These are phyloP conservation scores for Cardinalis cardinalis DNA, from an alignment of 2,113 vertebrate species.

Conservation along the genomic window DNA sequence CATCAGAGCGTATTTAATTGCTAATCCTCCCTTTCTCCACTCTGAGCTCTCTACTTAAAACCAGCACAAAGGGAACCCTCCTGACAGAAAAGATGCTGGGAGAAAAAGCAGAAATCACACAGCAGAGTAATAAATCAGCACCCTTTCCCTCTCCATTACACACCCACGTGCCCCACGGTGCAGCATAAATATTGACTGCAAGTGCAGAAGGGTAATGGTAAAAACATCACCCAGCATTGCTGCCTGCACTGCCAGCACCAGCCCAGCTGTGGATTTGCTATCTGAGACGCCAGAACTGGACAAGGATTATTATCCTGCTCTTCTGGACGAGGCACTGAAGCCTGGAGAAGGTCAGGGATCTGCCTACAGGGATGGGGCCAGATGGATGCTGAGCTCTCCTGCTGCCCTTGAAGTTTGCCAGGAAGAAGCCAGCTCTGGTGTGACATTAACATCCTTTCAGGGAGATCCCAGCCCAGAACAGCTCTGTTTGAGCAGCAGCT, in stretches of 20 bases:
- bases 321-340: neutral
- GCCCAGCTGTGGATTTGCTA: neutral
- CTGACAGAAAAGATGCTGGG: slow-evolving; percentile 28
- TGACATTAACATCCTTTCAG: neutral
- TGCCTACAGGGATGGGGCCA: neutral
- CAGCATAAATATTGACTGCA: neutral
- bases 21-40: slow-evolving; percentile 53
- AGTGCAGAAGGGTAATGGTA: neutral
- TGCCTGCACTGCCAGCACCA: neutral
- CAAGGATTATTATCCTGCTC: neutral
- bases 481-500: neutral
- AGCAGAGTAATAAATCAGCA: neutral
- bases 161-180: neutral
- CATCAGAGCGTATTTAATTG: slow-evolving; percentile 52
- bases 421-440: neutral
- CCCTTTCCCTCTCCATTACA: neutral
- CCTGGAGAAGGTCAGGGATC: slow-evolving; percentile 31
- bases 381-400: slow-evolving; percentile 7
- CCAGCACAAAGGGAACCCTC: slow-evolving; percentile 36
- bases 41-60: slow-evolving; percentile 34
- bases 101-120: slow-evolving; percentile 23
- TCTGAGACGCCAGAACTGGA: neutral
- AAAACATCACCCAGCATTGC: neutral
- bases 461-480: neutral
- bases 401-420: neutral